Evolutionary conservation across 2,113 vertebrate genomes (phyloP), one percentile per base, ranked within the genome.

Genomic region (Mastomys natalensis): DNA sequence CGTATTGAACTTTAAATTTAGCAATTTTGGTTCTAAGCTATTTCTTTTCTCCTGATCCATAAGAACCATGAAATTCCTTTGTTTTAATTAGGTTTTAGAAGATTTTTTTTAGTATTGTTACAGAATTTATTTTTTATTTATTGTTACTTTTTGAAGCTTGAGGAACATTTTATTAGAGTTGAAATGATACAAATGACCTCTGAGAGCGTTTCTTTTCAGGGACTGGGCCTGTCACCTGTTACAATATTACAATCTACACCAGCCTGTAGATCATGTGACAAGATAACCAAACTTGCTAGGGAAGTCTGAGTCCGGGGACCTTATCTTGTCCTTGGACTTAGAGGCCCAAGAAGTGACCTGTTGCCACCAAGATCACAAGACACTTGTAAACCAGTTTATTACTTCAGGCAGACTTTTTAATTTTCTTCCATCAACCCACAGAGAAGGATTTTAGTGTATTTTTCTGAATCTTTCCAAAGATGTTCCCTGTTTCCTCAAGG

Each of bases 1-100:
- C 78, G 90, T 48, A 85, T 7, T 96, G 70, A 37, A 37, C 91
- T 78, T 96, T 94, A 90, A 90, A 84, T 92, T 88, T 90, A 73
- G 5, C 31, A 95, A 29, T 74, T 93, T 88, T 93, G 62, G 1
- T 51, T 91, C 24, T 95, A 86, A 60, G 5, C 1, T 84, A 80
- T 92, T 4, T 22, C 40, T 84, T 89, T 90, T 95, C 22, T 87
- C 64, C 43, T 91, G 19, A 45, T 86, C 58, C 85, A 88, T 1
- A 78, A n/a, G 21, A 45, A 29, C 16, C 13, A 15, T 92, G 74
- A 90, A 80, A 73, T 95, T 92, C 34, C 16, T 92, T 90, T 88
- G 3, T 5, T 62, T 5, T 16, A 73, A 73, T 73, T 22, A 88
- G 24, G 40, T 82, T 96, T 92, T 88, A 86, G 64, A 96, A 55